Evolutionary conservation across 2,797 vertebrate genomes (phyloP), one percentile per base, ranked within the genome.

Genomic region (Anniella stebbinsi): DNA sequence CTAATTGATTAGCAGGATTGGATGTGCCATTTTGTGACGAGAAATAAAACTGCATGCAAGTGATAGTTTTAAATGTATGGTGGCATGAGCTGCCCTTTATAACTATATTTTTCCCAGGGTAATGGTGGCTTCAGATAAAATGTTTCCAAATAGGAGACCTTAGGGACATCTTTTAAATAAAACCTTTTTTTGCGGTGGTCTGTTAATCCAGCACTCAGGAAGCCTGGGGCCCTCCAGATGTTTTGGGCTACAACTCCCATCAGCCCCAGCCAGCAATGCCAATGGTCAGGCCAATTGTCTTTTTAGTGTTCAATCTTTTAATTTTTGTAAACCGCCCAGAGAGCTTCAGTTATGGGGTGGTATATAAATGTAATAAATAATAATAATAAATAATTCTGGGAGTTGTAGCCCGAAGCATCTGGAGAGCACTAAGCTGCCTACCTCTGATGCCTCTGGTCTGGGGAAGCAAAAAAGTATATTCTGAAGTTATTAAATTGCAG

Each of bases 1-100:
- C 13, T 54, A 41, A 66, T 41, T 21, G 48, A 18, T 88, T 88
- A 84, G 70, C 81, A 88, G 75, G 60, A 90, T 13, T 75, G 41
- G 73, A 48, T 80, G 25, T 51, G 2, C 15, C 23, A 11, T 51
- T 51, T 78, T 4, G 0, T 23, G 87, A 73, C 81, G 48, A 83
- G 76, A 57, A 17, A 4, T 36, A 23, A 17, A 76, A 77, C 1
- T 73, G 17, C 30, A 41, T 2, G 1, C 30, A 87, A 23, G 13
- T 38, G 4, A 57, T 25, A n/a, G 10, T 87, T 66, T 81, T 33
- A 77, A 67, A 57, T 51, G 76, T 90, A 63, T 25, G n/a, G 33
- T 25, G 41, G 72, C 9, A 38, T 57, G 17, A 3, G 1, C 54
- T 60, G 66, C 38, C 30, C 25, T 41, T 83, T 28, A 28, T 10